These are phyloP conservation scores for Amiota communis DNA, from an alignment of 2,888 invertebrate genomes.

Conservation along the genomic window DNA sequence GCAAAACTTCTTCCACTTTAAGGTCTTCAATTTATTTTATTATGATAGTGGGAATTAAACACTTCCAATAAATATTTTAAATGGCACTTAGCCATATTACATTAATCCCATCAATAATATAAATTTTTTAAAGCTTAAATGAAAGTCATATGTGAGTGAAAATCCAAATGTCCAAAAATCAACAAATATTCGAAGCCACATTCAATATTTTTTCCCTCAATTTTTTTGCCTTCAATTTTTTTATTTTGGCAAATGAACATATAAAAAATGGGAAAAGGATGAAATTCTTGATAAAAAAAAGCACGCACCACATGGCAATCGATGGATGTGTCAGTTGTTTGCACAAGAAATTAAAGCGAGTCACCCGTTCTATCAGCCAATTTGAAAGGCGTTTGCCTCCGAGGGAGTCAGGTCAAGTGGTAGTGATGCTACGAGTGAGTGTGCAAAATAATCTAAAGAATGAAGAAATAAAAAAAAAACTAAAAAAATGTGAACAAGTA, in stretches of 20 bases:
- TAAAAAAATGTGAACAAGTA: background rate
- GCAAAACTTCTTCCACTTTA: too few relatives aligned
- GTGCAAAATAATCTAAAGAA: background rate
- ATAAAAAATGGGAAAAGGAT: background rate
- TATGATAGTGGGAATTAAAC: too few relatives aligned
- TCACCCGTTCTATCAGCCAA: background rate
- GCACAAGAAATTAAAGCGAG: background rate
- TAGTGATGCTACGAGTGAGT: background rate
- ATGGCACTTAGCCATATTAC: too few relatives aligned
- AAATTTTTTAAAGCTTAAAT: too few relatives aligned
- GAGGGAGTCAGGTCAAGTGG: too few relatives aligned
- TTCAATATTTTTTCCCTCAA: too few relatives aligned
- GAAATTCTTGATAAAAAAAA: background rate
- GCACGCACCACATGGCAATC: constrained; percentile 1
- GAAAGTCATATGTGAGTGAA: too few relatives aligned
- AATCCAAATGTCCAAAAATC: too few relatives aligned
- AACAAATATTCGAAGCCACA: too few relatives aligned
- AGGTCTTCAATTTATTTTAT: too few relatives aligned
- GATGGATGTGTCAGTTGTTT: constrained; percentile 4
- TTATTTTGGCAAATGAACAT: background rate
- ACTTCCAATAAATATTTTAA: too few relatives aligned
- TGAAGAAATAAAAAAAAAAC: background rate
- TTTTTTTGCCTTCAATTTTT: background rate
- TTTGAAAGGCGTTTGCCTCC: background rate
- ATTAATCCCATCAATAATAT: too few relatives aligned